Base-by-base conservation (phyloP, 92 coral and sea anemone species). In the Micromussa lordhowensis region DNA sequence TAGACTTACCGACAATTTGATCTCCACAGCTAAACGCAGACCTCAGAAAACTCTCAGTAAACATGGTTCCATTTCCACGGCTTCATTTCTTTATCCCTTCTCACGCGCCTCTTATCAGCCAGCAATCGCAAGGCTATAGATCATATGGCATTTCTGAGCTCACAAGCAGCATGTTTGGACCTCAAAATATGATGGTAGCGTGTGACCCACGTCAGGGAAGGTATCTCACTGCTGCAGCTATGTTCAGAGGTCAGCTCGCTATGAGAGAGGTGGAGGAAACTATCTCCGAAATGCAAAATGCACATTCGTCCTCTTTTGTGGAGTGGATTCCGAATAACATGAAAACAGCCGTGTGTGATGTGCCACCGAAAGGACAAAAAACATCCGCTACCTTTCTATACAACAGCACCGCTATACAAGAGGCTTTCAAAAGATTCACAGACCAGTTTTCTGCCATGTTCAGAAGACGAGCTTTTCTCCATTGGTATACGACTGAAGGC, bases 281-380 rank as follows among this genome's bases (percentile, higher is more conserved):
- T 36, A 97, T 97, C 40, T 91, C 93, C 29, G 92, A 88, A 30
- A 94, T 97, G 97, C 98, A 95, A 88, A 93, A 92, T 83, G 93
- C 93, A 49, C 87, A 92, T 83, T 94, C 98, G 28, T 92, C 99
- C 4, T 90, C 96, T 32, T 97, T 97, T 69, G 99, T 97, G 85
- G 99, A 97, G 61, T 97, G 99, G 99, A 97, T 97, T 69, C 99
- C 99, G 14, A 97, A 97, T 87, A 97, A 97, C 85, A 90, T 97
- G 92, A 97, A 97, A 80, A 97, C 97, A 79, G 97, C 99, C 11
- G 99, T 97, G 61, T 97, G 99, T 79, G 88, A 97, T 81, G 94
- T 97, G 26, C 99, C 99, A 10, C 99, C 99, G 18, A 95, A 88
- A 58, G 98, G 97, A 24, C 90, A 92, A 38, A 94, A 90, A 83